Conservation (phyloP, 2,888 invertebrate species). For the Eristalinus aeneus region DNA sequence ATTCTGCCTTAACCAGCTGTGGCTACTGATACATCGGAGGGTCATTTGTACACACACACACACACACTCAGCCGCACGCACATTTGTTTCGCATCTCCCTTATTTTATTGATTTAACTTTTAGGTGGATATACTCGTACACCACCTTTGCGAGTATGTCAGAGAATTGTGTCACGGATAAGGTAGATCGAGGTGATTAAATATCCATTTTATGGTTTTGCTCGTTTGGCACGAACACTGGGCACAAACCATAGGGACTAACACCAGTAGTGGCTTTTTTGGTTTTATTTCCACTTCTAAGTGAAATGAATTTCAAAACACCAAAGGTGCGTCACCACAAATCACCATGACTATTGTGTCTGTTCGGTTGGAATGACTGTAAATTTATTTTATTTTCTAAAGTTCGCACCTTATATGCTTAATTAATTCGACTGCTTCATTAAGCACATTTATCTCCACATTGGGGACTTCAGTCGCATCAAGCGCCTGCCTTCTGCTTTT, state of each 20-base stretch:
- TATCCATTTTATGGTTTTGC: conserved; percentile 42
- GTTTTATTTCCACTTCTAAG: neutral
- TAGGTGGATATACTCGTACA: neutral
- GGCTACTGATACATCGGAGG: conserved; percentile 22
- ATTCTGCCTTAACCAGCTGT: conserved; percentile 20
- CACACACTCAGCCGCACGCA: neutral
- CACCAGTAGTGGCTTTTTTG: neutral
- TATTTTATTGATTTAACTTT: conserved; percentile 22
- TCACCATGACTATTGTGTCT: neutral
- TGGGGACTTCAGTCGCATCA: neutral
- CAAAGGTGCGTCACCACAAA: conserved; percentile 6
- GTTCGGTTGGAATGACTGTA: neutral
- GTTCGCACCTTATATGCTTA: neutral
- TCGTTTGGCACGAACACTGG: neutral
- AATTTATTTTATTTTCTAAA: neutral
- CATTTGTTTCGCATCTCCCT: too few relatives aligned
- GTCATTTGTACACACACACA: conserved; percentile 12
- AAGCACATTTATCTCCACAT: too few relatives aligned
- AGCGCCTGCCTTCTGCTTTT: neutral
- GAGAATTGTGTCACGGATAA: conserved; percentile 51
- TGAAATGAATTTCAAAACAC: neutral
- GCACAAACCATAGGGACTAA: conserved; percentile 1
- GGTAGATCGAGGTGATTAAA: conserved; percentile 45
- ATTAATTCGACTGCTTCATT: too few relatives aligned
- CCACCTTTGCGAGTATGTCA: conserved; percentile 2